These are phyloP conservation scores for Hyperoplus lanceolatus DNA, from an alignment of 2,797 vertebrate species.

Conservation along the genomic window DNA sequence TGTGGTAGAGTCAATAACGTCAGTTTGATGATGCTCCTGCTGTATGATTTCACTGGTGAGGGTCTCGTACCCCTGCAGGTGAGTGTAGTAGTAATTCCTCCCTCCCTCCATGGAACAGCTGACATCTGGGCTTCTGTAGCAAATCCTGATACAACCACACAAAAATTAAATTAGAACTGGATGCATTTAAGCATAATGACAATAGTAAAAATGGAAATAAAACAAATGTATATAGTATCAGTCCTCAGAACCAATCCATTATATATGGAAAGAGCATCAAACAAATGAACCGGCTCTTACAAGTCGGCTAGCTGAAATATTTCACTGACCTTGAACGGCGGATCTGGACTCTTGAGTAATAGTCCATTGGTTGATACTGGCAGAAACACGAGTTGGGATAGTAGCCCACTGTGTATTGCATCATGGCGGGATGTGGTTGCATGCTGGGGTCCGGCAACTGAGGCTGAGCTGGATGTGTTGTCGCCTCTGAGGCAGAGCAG, in stretches of 20 bases:
- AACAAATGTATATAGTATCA: no score
- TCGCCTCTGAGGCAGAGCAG: slow-evolving; percentile 62
- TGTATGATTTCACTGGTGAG: slow-evolving; percentile 73
- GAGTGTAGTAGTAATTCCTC: slow-evolving; percentile 73
- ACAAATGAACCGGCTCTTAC: neutral
- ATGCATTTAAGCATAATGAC: no score
- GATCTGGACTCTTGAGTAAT: slow-evolving; percentile 77
- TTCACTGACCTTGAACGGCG: slow-evolving; percentile 81
- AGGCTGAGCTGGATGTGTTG: slow-evolving; percentile 69
- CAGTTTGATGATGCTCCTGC: slow-evolving; percentile 58
- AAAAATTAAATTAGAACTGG: slow-evolving; percentile 5
- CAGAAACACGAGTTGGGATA: slow-evolving; percentile 66
- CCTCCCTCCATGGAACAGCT: slow-evolving; percentile 74
- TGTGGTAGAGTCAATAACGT: slow-evolving; percentile 12
- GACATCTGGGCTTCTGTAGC: slow-evolving; percentile 75
- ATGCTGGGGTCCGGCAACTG: slow-evolving; percentile 66
- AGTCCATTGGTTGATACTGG: slow-evolving; percentile 76
- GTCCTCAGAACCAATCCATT: no score
- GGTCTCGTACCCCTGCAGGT: slow-evolving; percentile 75
- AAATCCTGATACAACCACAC: slow-evolving; percentile 77
- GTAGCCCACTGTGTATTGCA: slow-evolving; percentile 64
- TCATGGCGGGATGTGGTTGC: slow-evolving; percentile 51
- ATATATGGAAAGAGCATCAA: no score
- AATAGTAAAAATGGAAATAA: no score
- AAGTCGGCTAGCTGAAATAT: neutral